phyloP scores from a whole-genome alignment of 2,888 invertebrate genomes.

The Ecliptopera silaceata region DNA sequence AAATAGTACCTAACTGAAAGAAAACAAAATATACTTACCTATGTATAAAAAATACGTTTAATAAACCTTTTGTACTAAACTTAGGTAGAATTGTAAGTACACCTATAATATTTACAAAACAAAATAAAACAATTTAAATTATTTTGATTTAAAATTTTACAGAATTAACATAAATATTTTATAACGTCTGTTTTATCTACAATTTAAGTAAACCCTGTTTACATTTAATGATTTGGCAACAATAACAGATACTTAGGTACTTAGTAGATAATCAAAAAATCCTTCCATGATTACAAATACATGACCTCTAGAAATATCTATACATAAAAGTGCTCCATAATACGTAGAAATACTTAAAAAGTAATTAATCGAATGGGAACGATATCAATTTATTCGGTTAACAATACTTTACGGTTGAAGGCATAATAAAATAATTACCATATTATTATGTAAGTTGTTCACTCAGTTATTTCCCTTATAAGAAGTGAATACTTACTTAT shows the following conservation, averaged over 20 bases:
- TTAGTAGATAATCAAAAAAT: not conserved
- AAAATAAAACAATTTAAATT: conserved; percentile 5
- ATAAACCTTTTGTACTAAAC: conserved; percentile 50
- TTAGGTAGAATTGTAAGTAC: conserved; percentile 7
- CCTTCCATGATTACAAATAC: not conserved
- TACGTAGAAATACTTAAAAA: no score
- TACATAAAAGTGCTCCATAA: no score
- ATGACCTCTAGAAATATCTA: no score
- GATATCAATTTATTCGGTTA: no score
- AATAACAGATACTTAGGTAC: conserved; percentile 36
- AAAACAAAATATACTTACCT: no score
- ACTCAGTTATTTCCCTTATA: not conserved
- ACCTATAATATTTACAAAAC: conserved; percentile 23
- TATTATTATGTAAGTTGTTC: not conserved
- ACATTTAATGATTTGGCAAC: conserved; percentile 52
- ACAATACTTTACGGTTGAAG: not conserved
- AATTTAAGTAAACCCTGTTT: conserved; percentile 53
- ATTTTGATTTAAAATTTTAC: conserved; percentile 8
- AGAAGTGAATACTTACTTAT: no score
- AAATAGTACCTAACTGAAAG: not conserved
- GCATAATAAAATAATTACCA: not conserved
- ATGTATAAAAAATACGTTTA: conserved; percentile 58
- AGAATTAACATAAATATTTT: not conserved
- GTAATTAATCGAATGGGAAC: no score
- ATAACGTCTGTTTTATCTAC: conserved; percentile 20